phyloP scores from a whole-genome alignment of 2,888 invertebrate genomes.

The Diaphora mendica region DNA sequence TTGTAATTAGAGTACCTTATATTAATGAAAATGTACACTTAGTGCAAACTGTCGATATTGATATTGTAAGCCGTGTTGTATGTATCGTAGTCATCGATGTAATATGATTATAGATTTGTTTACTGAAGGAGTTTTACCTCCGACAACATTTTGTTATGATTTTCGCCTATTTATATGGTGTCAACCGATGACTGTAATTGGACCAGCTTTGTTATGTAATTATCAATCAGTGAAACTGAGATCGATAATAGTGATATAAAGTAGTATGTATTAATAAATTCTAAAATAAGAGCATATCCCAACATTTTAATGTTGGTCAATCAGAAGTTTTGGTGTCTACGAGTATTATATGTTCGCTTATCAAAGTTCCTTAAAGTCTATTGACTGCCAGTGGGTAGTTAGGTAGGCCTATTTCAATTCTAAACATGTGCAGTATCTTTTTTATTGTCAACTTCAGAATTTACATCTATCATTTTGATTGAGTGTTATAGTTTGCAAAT shows the following conservation, averaged over 20 bases:
- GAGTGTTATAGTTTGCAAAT: conserved; percentile 34
- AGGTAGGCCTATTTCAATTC: conserved; percentile 31
- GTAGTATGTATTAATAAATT: conserved; percentile 56
- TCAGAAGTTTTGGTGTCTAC: conserved; percentile 29
- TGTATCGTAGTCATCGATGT: conserved; percentile 58
- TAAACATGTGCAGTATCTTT: conserved; percentile 37
- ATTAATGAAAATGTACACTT: conserved; percentile 55
- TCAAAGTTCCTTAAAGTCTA: conserved; percentile 57
- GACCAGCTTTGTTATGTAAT: conserved; percentile 75
- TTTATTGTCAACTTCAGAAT: conserved; percentile 31
- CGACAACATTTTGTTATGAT: conserved; percentile 65
- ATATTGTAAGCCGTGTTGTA: conserved; percentile 62
- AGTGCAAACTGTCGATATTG: conserved; percentile 70
- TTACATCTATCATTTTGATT: conserved; percentile 30
- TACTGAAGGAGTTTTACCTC: conserved; percentile 32
- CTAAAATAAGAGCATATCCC: conserved; percentile 66
- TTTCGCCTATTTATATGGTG: conserved; percentile 73
- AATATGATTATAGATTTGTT: conserved; percentile 50
- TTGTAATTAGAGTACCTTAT: conserved; percentile 59
- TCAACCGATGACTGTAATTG: conserved; percentile 67
- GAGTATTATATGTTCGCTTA: conserved; percentile 47
- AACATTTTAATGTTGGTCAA: conserved; percentile 48
- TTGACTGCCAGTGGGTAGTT: conserved; percentile 50
- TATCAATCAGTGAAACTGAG: conserved; percentile 78
- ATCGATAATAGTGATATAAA: conserved; percentile 61